Evolutionary conservation across 2,113 vertebrate genomes (phyloP).

Genomic region (Scophthalmus maximus): DNA sequence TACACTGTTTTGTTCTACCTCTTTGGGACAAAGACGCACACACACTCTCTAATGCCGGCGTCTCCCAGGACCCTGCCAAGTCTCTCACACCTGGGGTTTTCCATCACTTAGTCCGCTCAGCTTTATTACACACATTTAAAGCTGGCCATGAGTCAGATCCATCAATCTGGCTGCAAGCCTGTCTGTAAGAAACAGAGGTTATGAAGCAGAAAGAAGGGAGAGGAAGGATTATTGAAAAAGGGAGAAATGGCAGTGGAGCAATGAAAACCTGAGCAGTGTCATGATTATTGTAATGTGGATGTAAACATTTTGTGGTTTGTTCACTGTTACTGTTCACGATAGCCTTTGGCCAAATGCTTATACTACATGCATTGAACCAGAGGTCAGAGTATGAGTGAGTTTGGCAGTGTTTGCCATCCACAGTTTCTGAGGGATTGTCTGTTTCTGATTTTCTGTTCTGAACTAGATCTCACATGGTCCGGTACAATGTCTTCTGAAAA

Average conservation of each 20-base stretch:
- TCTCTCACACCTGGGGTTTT: slow-evolving; percentile 62
- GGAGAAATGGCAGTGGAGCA: background rate
- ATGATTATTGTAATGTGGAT: background rate
- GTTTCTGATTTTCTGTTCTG: too few species aligned
- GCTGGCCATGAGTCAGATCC: slow-evolving; percentile 45
- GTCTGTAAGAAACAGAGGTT: background rate
- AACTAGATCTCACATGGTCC: too few species aligned
- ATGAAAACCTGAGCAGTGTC: background rate
- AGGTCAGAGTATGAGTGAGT: too few species aligned
- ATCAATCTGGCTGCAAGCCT: slow-evolving; percentile 20
- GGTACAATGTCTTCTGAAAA: background rate
- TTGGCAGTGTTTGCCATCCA: background rate
- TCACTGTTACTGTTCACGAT: background rate
- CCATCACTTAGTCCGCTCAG: slow-evolving; percentile 45
- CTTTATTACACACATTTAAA: slow-evolving; percentile 65
- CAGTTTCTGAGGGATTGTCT: background rate
- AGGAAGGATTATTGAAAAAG: background rate
- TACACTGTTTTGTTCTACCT: slow-evolving; percentile 50
- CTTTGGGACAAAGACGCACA: slow-evolving; percentile 48
- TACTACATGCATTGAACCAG: background rate
- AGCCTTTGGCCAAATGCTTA: background rate
- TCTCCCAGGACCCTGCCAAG: slow-evolving; percentile 50
- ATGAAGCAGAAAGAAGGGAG: background rate
- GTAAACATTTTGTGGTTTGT: background rate
- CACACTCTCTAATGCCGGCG: background rate